Evolutionary conservation across 2,888 invertebrate species (phyloP), one percentile per base, ranked within the genome.

Genomic region (Stenichneumon culpator): DNA sequence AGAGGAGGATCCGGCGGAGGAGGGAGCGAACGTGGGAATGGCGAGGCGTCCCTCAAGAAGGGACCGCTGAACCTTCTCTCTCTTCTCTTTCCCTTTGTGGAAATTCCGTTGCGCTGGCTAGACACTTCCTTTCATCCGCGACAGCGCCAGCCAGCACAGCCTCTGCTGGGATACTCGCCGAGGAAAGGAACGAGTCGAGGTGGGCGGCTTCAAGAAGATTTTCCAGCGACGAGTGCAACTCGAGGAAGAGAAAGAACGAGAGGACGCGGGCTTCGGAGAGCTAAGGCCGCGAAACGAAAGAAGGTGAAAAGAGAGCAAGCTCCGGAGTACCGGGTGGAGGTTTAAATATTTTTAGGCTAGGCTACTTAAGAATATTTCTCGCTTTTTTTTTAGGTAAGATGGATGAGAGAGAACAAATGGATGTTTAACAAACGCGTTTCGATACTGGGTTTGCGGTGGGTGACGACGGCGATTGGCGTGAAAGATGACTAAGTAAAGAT

Each of bases 91-190:
- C 88, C 89, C 90, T 92, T 91, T 92, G 91, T 91, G 88, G 88
- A 91, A 92, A 90, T 91, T 90, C 90, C 90, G 90, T 90, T 90
- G 90, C 90, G 91, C 92, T 91, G 90, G 91, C 89, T 92, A 92
- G 92, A 92, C 92, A 92, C 91, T 92, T 92, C 91, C 91, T 92
- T 92, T 91, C 91, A 92, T 92, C 90, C 91, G 88, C 89, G 89
- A 87, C 87, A 84, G 89, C 88, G 87, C 86, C 83, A 87, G 89
- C 88, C 88, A 91, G 89, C 89, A 89, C 89, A 89, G 72, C 39
- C 36, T 3, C 16, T 22, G 86, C 87, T 82, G 86, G 87, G 86
- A 88, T 90, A 7, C 89, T 90, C 87, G 79, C 25, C 63, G 83
- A 82, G 80, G 86, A 74, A 80, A 86, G 82, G 82, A 78, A 63